phyloP scores from a whole-genome alignment of 1,140 invertebrate species.

The Wiebesia pumilae region DNA sequence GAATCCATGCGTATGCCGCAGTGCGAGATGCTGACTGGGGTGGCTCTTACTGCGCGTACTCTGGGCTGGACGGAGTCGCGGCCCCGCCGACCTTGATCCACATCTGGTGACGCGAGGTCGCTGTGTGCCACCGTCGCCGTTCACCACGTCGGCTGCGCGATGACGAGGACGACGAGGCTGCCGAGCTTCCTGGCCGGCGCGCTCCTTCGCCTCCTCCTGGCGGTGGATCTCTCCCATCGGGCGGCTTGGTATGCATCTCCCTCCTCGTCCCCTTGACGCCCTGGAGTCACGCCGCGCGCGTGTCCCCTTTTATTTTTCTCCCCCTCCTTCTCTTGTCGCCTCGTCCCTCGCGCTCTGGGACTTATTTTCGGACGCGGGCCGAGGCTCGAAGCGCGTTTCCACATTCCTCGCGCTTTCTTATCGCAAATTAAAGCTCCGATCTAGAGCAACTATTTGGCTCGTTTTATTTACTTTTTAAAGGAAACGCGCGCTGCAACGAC shows the following conservation, averaged over 20 bases:
- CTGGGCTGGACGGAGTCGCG: not conserved
- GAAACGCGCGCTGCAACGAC: too few species aligned
- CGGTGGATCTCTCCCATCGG: constrained; percentile 18
- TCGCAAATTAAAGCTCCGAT: too few species aligned
- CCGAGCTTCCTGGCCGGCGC: constrained; percentile 17
- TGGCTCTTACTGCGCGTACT: constrained; percentile 18
- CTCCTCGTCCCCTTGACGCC: not conserved
- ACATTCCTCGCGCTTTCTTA: too few species aligned
- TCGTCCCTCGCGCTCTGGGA: too few species aligned
- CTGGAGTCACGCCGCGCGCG: too few species aligned
- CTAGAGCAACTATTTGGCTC: too few species aligned
- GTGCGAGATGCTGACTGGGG: constrained; percentile 29
- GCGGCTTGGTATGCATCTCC: constrained; percentile 35
- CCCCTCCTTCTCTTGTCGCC: too few species aligned
- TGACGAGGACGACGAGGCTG: constrained; percentile 14
- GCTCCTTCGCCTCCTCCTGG: constrained; percentile 11
- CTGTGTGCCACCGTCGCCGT: constrained; percentile 59
- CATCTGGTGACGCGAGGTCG: constrained; percentile 65
- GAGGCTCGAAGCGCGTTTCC: too few species aligned
- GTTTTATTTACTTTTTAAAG: too few species aligned
- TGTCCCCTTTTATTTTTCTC: not conserved
- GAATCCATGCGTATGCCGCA: not conserved
- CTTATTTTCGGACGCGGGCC: too few species aligned
- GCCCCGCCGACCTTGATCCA: constrained; percentile 62
- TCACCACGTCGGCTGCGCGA: constrained; percentile 40